Evolutionary conservation across 2,888 invertebrate genomes (phyloP), one percentile per base, ranked within the genome.

Genomic region (Empis stercorea): DNA sequence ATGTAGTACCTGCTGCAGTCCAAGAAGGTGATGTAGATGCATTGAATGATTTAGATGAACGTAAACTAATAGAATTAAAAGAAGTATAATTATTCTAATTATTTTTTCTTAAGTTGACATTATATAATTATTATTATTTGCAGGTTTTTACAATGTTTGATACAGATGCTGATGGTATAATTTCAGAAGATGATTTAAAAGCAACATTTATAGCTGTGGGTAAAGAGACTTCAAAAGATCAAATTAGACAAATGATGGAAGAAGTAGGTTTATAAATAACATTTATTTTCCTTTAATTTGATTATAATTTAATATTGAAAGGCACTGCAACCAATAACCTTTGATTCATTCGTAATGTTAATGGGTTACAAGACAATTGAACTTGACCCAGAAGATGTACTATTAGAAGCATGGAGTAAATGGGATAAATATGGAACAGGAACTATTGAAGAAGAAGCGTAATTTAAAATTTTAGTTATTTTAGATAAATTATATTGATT

Each of bases 121-220:
- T 7, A 40, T 27, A 27, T 14, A 1, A n/a, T 10, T 13, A 10
- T 17, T 13, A 10, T 17, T 23, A 20, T 20, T 20, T 36, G 6
- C 59, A 80, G 80, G 78, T 76, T 2, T 81, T 81, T 59, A 66
- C 76, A 39, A 68, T 81, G 5, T 79, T 81, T 52, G 81, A 81
- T 55, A 64, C 79, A 60, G 75, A 81, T 54, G 74, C 76, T 20
- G 80, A 81, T 57, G 81, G 81, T 0, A 71, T 75, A 56, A 79
- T 81, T 51, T 78, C 79, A 56, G 74, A 74, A 56, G 74, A 73
- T 48, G 82, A 82, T 60, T 68, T 82, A 47, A 73, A 77, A 11
- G 76, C 73, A 27, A 81, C 80, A 1, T 71, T 78, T 39, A 70
- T 74, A 46, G 78, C 79, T 30, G 66, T 81, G 46, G 81, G 80